Conservation (phyloP, 1,140 invertebrate species). For the Manduca sexta region DNA sequence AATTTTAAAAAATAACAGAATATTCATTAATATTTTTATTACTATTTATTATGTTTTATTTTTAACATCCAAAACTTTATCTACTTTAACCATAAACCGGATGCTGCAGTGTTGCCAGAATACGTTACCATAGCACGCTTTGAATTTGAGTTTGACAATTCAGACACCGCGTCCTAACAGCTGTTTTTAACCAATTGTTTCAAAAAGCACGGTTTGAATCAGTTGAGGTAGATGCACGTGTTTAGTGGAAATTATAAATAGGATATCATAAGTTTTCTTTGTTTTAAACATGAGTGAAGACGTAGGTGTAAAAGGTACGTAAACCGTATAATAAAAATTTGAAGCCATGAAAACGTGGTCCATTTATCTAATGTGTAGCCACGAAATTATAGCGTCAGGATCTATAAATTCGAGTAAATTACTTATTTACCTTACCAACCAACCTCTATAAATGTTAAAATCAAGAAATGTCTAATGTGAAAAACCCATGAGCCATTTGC, state of each 20-base stretch:
- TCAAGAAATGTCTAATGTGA: too few species aligned
- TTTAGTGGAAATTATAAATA: conserved; percentile 17
- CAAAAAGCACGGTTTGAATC: conserved; percentile 41
- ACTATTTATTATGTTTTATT: too few species aligned
- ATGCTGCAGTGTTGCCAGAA: conserved; percentile 28
- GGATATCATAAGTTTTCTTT: conserved; percentile 1
- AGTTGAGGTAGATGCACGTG: conserved; percentile 44
- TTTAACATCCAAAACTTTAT: too few species aligned
- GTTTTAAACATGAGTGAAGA: conserved; percentile 47
- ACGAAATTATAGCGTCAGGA: too few species aligned
- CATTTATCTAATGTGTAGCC: not conserved
- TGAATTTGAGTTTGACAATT: conserved; percentile 57
- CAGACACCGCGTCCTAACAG: conserved; percentile 60
- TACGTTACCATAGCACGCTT: conserved; percentile 22
- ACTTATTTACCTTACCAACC: too few species aligned
- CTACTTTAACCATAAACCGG: not conserved
- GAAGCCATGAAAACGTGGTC: conserved; percentile 19
- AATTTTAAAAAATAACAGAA: too few species aligned
- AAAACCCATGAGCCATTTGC: too few species aligned
- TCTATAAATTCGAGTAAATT: too few species aligned
- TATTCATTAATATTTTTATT: too few species aligned
- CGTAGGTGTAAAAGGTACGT: conserved; percentile 42
- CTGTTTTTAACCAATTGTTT: conserved; percentile 47
- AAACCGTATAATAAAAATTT: conserved; percentile 6
- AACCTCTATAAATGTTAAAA: too few species aligned